Base-by-base conservation (phyloP, 2,797 vertebrate genomes). In the Salarias fasciatus region DNA sequence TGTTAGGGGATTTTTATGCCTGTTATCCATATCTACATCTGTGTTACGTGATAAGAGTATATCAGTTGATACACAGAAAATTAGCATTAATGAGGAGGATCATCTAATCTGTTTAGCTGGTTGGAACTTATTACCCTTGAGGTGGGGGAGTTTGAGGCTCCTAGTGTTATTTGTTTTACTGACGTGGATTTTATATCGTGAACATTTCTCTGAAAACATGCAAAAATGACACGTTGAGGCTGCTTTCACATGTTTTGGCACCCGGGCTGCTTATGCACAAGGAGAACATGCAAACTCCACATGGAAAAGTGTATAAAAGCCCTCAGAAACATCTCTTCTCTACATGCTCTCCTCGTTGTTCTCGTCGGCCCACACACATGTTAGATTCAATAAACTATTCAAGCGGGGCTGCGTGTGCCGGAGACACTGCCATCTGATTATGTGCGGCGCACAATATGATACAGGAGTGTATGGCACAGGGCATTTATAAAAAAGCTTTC, bases 401-500 rank as follows among this genome's bases (percentile, higher is more conserved):
- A 35, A 35, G 9, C 35, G 35, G 6, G 33, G 33, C 33, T 35
- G 6, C 36, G 38, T 38, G 11, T 38, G 8, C 36, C 2, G 15
- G 6, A 10, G 11, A 12, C 10, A 2, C 45, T n/a, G 11, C 44
- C 4, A 45, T 15, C 42, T 14, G 8, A 40, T 24, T 35, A 8
- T 6, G 31, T 14, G 14, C 10, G 8, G 35, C 13, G 15, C 4
- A n/a, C 14, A 14, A 36, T 18, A 30, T 40, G 5, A 29, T 12
- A 36, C 30, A 2, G 68, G 35, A 52, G 57, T 43, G 44, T 69
- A 45, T 10, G 6, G 47, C 15, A 24, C 18, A 40, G 45, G 28
- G 28, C 53, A 53, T 59, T 58, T 50, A 63, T 24, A 45, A 63
- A n/a, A 64, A 82, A 71, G 78, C 80, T 79, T 77, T 75, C 75